These are phyloP conservation scores for Phalera bucephala DNA, from an alignment of 2,888 invertebrate genomes.

Conservation along the genomic window DNA sequence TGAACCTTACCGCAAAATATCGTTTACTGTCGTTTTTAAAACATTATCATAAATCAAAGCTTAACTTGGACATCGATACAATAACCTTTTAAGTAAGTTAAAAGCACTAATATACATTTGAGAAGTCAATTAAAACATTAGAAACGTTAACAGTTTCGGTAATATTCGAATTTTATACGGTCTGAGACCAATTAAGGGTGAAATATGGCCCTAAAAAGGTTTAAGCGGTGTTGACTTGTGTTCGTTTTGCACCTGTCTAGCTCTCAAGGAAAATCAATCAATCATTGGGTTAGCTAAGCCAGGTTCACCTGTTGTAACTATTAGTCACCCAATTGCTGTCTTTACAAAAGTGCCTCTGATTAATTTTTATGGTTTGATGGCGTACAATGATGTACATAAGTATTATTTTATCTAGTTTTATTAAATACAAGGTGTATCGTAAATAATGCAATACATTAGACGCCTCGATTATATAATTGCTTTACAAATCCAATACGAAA, in stretches of 20 bases:
- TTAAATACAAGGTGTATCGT: no score
- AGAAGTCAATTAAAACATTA: constrained; percentile 25
- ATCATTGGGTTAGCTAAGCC: constrained; percentile 4
- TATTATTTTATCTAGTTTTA: neutral
- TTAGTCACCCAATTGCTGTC: constrained; percentile 11
- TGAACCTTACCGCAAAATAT: no score
- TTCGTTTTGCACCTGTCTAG: constrained; percentile 24
- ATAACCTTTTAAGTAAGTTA: no score
- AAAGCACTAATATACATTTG: constrained; percentile 5
- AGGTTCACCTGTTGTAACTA: constrained; percentile 13
- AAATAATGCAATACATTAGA: no score
- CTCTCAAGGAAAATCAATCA: neutral
- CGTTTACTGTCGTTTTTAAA: no score
- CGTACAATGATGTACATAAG: constrained; percentile 5
- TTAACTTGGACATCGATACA: no score
- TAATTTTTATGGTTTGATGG: constrained; percentile 5
- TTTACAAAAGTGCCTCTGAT: constrained; percentile 12
- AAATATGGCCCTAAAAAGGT: constrained; percentile 12
- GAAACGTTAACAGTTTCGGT: constrained; percentile 5
- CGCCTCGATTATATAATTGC: no score
- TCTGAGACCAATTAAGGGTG: constrained; percentile 13
- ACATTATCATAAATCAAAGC: no score
- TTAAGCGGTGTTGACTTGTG: no score
- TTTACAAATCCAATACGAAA: no score
- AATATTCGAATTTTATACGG: constrained; percentile 15